Conservation (phyloP, 2,113 vertebrate species). For the Neodon shergylaensis region DNA sequence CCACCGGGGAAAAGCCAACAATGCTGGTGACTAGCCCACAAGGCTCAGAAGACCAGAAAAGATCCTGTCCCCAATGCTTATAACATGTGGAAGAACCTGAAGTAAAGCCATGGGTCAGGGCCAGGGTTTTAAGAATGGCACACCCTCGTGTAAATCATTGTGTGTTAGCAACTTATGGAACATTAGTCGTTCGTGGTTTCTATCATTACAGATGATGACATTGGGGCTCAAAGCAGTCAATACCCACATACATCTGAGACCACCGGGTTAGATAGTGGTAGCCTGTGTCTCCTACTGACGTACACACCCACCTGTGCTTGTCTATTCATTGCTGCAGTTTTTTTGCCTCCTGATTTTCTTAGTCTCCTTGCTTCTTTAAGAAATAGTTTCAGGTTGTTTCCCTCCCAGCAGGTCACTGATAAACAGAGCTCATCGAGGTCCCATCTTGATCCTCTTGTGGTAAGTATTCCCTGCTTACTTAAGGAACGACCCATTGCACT, state of each 20-base stretch:
- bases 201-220: neutral
- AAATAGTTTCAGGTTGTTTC: fast-evolving
- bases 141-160: fast-evolving
- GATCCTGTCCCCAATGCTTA: too few species aligned
- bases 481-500: neutral
- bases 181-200: neutral
- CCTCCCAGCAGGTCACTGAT: neutral
- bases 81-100: neutral
- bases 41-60: neutral
- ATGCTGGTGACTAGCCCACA: neutral
- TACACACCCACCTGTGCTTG: fast-evolving
- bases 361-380: fast-evolving
- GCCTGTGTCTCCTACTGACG: neutral
- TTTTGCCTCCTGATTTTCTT: neutral
- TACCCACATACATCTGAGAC: fast-evolving
- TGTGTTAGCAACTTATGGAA: neutral
- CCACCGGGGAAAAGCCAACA: fast-evolving
- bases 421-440: too few species aligned
- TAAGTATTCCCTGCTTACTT: neutral
- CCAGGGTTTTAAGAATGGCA: neutral
- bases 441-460: neutral
- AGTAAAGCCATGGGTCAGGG: neutral
- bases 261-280: fast-evolving
- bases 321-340: neutral
- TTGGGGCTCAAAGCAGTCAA: neutral